A percentile compares a stretch with the other conserved stretches of the same genome.
Evolutionary conservation across 1,140 invertebrate species (phyloP).

Genomic region (Caenorhabditis inopinata): DNA sequence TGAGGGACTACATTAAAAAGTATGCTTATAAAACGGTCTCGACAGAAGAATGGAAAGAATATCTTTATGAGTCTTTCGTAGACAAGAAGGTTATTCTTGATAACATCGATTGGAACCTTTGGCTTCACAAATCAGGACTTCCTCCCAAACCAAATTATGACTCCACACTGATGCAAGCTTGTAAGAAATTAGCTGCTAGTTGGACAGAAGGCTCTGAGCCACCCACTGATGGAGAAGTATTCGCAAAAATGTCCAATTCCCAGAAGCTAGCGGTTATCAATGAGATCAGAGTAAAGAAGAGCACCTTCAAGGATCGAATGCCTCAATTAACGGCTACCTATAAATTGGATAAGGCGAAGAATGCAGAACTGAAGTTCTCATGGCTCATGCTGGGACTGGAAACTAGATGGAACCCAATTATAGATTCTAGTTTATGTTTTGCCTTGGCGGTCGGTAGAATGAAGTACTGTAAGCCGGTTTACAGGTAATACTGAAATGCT

Average conservation of each 20-base stretch:
- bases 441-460: conserved; percentile 81
- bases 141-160: conserved; percentile 83
- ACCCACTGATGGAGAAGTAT: conserved; percentile 68
- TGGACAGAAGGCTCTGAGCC: conserved; percentile 67
- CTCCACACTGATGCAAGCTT: conserved; percentile 73
- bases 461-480: conserved; percentile 84
- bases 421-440: conserved; percentile 75
- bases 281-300: conserved; percentile 24
- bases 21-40: conserved; percentile 81
- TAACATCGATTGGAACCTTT: conserved; percentile 79
- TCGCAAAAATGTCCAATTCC: conserved; percentile 70
- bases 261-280: conserved; percentile 70
- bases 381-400: conserved; percentile 68
- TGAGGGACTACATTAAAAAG: conserved; percentile 79
- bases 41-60: conserved; percentile 79
- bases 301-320: not conserved
- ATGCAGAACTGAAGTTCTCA: conserved; percentile 69
- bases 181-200: conserved; percentile 71
- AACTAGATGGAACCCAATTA: conserved; percentile 72
- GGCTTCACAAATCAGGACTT: conserved; percentile 82
- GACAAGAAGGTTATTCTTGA: conserved; percentile 68
- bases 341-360: conserved; percentile 68
- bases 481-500: conserved; percentile 68
- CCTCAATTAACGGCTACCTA: conserved; percentile 13
- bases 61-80: conserved; percentile 78